These are phyloP conservation scores for Desoria tigrina DNA, from an alignment of 2,888 invertebrate genomes.

Conservation along the genomic window DNA sequence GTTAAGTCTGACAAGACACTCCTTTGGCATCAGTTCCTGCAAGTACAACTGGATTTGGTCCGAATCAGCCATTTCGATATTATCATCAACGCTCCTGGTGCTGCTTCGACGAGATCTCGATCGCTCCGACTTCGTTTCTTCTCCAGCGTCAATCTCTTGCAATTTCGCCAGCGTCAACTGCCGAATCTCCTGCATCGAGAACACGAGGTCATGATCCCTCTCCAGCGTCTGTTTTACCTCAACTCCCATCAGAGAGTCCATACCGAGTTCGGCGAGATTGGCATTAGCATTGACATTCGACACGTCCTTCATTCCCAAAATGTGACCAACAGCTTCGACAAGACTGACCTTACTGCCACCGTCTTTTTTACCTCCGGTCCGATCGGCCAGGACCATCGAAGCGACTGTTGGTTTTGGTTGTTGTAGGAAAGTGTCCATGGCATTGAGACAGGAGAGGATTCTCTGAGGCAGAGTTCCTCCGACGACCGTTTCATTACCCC, in stretches of 20 bases:
- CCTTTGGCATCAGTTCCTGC: conserved; percentile 74
- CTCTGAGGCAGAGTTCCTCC: conserved; percentile 96
- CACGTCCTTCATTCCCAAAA: conserved; percentile 74
- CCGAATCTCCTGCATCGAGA: conserved; percentile 89
- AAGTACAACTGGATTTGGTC: conserved; percentile 47
- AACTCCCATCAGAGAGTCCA: conserved; percentile 98
- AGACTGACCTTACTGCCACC: conserved; percentile 66
- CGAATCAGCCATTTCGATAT: conserved; percentile 23
- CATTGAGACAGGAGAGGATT: conserved; percentile 85
- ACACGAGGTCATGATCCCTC: conserved; percentile 83
- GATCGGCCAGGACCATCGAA: conserved; percentile 85
- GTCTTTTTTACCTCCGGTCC: conserved; percentile 62
- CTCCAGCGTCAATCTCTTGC: conserved; percentile 62
- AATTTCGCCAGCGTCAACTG: conserved; percentile 76
- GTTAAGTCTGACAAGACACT: conserved; percentile 68
- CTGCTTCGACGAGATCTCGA: conserved; percentile 8
- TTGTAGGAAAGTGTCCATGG: conserved; percentile 87
- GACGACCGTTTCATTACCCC: conserved; percentile 84
- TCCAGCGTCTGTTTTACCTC: conserved; percentile 97
- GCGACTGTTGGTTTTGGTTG: conserved; percentile 73
- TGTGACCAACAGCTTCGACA: conserved; percentile 80
- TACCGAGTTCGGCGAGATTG: conserved; percentile 89
- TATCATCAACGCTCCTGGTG: conserved; percentile 19
- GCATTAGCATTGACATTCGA: conserved; percentile 73
- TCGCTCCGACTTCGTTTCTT: conserved; percentile 18